A percentile compares a stretch with the other conserved stretches of the same genome.
These are phyloP conservation scores for Ochotona princeps DNA, from an alignment of 2,113 vertebrate genomes.

Conservation along the genomic window DNA sequence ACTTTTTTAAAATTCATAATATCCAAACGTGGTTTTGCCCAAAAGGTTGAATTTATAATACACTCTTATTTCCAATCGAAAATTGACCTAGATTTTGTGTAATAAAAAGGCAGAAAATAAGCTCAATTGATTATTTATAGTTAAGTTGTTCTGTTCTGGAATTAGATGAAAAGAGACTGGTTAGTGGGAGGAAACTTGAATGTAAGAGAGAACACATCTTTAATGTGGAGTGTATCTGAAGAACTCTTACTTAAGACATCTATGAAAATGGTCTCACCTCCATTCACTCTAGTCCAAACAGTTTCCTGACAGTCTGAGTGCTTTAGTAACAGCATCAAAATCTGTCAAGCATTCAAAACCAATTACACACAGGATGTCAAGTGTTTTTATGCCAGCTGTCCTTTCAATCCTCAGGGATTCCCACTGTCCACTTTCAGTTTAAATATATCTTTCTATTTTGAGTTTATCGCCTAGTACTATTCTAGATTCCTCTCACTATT, in stretches of 20 bases:
- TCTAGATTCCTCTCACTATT: conserved; percentile 11
- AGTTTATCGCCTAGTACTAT: conserved; percentile 61
- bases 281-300: conserved; percentile 83
- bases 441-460: conserved; percentile 16
- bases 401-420: conserved; percentile 59
- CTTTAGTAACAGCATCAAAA: conserved; percentile 78
- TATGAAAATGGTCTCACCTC: conserved; percentile 79
- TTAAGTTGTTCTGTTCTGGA: conserved; percentile 43
- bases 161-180: conserved; percentile 67
- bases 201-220: conserved; percentile 73
- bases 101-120: conserved; percentile 5
- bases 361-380: conserved; percentile 84
- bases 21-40: background rate
- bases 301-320: conserved; percentile 81
- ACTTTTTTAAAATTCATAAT: conserved; percentile 44
- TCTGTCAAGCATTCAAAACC: conserved; percentile 84
- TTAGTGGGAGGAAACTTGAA: conserved; percentile 55
- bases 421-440: conserved; percentile 71
- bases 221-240: conserved; percentile 80
- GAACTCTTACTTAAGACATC: conserved; percentile 77
- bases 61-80: background rate
- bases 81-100: conserved; percentile 9
- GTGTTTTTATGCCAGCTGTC: conserved; percentile 82
- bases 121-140: conserved; percentile 55
- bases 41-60: conserved; percentile 47